phyloP scores from a whole-genome alignment of 2,888 invertebrate species.

The Drosophila kuntzei region DNA sequence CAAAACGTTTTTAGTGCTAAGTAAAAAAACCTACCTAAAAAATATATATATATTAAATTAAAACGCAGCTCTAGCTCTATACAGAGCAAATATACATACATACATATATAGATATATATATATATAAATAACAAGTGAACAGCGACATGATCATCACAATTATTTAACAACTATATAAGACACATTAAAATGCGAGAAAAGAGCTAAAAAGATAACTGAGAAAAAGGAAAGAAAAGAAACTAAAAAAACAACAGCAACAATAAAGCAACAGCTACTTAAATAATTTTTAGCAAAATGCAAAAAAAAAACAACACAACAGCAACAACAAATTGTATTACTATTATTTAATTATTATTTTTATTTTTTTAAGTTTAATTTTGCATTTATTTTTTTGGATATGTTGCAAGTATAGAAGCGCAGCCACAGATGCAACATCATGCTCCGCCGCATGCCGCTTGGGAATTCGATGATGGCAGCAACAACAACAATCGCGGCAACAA shows the following conservation, averaged over 20 bases:
- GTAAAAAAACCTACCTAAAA: constrained; percentile 81
- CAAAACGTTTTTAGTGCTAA: constrained; percentile 73
- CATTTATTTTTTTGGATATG: neutral
- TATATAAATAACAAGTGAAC: constrained; percentile 31
- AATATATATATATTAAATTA: constrained; percentile 24
- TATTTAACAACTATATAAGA: constrained; percentile 54
- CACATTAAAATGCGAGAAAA: constrained; percentile 37
- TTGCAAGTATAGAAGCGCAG: constrained; percentile 43
- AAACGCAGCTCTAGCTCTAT: constrained; percentile 48
- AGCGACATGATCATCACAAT: constrained; percentile 59
- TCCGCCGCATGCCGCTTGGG: constrained; percentile 45
- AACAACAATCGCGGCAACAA: constrained; percentile 46
- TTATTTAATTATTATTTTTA: constrained; percentile 15
- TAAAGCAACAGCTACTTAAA: constrained; percentile 80
- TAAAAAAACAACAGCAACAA: constrained; percentile 50
- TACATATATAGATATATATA: constrained; percentile 9
- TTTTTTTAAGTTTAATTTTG: neutral
- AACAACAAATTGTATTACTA: constrained; percentile 21
- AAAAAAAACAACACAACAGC: constrained; percentile 31
- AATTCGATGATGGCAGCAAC: constrained; percentile 58
- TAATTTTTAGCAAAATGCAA: constrained; percentile 78
- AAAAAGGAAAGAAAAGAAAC: constrained; percentile 48
- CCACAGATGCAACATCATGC: constrained; percentile 45
- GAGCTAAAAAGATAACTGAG: constrained; percentile 54
- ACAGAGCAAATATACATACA: constrained; percentile 23